Percentiles rank a stretch among this genome's conserved stretches.
These are phyloP conservation scores for Anguilla megastoma DNA, from an alignment of 2,797 vertebrate species.

Conservation along the genomic window DNA sequence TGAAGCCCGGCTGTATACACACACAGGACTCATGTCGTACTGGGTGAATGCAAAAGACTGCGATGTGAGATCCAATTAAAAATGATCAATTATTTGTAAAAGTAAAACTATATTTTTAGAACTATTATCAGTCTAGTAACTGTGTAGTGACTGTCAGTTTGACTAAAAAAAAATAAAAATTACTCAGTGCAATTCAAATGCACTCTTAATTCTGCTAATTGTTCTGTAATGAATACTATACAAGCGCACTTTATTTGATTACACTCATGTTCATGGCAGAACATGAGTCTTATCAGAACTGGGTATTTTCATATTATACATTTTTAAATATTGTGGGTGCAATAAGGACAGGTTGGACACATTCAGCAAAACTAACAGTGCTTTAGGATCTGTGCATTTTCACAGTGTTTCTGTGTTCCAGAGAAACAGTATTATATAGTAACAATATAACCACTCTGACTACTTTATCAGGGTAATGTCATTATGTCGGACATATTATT, in stretches of 20 bases:
- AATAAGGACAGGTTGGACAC: neutral
- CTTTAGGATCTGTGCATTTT: neutral
- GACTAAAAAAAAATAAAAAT: neutral
- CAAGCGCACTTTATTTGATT: neutral
- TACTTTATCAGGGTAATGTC: neutral
- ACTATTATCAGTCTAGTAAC: neutral
- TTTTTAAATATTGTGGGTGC: neutral
- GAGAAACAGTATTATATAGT: neutral
- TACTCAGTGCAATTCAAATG: too few species aligned
- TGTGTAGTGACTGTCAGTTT: neutral
- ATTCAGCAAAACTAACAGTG: neutral
- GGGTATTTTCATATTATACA: neutral
- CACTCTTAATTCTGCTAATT: neutral
- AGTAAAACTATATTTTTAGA: neutral
- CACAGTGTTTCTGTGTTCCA: neutral
- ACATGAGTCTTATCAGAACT: neutral
- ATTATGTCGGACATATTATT: slow-evolving; percentile 3
- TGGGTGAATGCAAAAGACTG: neutral
- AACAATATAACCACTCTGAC: neutral
- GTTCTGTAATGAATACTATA: neutral
- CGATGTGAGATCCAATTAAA: neutral
- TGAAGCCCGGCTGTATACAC: neutral
- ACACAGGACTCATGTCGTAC: neutral
- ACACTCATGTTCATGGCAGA: neutral
- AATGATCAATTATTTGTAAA: neutral